Percentiles rank a stretch among this genome's conserved stretches.
Evolutionary conservation across 2,113 vertebrate species (phyloP).

Genomic region (Oryzias curvinotus): DNA sequence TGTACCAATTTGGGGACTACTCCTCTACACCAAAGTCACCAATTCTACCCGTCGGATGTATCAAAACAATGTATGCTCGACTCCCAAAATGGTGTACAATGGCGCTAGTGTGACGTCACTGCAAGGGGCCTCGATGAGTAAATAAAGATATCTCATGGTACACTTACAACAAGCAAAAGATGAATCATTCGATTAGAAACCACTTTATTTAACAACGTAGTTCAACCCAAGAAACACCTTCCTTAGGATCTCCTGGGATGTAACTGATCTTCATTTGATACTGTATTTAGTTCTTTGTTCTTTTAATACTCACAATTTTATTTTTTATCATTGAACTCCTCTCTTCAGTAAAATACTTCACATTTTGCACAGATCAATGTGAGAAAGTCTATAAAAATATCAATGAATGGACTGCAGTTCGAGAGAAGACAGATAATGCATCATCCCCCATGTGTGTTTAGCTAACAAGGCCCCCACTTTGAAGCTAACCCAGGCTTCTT

Average conservation of each 20-base stretch:
- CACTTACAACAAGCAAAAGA: slow-evolving; percentile 30
- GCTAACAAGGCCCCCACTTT: slow-evolving; percentile 65
- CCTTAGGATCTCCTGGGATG: slow-evolving; percentile 30
- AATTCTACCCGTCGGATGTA: too few relatives aligned
- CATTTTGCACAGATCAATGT: slow-evolving; percentile 59
- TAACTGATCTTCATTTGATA: slow-evolving; percentile 28
- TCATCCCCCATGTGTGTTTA: slow-evolving; percentile 45
- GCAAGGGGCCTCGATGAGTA: slow-evolving; percentile 20
- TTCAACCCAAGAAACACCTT: not conserved
- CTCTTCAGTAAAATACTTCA: slow-evolving; percentile 52
- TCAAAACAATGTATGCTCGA: too few relatives aligned
- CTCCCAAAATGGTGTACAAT: not conserved
- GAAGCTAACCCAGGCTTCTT: slow-evolving; percentile 60
- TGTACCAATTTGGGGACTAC: too few relatives aligned
- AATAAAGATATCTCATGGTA: slow-evolving; percentile 43
- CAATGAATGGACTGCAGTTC: slow-evolving; percentile 45
- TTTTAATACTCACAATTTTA: slow-evolving; percentile 5
- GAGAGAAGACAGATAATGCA: slow-evolving; percentile 42
- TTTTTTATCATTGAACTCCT: slow-evolving; percentile 37
- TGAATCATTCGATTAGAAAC: slow-evolving; percentile 42
- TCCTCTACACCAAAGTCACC: too few relatives aligned
- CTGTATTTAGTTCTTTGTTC: slow-evolving; percentile 16
- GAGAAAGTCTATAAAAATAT: slow-evolving; percentile 60
- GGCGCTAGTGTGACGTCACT: too few relatives aligned
- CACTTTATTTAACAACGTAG: slow-evolving; percentile 45